Conservation (phyloP, 2,113 vertebrate species). For the Indri indri region DNA sequence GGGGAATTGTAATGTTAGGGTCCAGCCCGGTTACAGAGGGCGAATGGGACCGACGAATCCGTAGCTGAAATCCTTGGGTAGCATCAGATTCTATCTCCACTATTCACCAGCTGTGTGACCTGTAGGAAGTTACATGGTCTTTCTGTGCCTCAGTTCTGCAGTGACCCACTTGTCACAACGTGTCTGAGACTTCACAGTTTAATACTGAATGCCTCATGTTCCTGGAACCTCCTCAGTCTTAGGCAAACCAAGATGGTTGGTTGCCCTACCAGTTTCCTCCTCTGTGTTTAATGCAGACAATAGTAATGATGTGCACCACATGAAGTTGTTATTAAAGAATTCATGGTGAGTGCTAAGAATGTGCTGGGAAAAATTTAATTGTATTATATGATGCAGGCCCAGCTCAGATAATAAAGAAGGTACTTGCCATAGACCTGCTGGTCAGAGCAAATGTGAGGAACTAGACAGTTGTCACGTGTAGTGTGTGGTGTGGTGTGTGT, state of each 20-base stretch:
- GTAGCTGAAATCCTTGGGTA: background rate
- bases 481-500: background rate
- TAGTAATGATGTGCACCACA: background rate
- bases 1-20: background rate
- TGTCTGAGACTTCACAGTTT: background rate
- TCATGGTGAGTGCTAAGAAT: background rate
- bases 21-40: fast-evolving
- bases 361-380: background rate
- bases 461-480: too few species aligned
- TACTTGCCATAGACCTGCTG: too few species aligned
- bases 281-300: background rate
- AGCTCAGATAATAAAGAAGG: too few species aligned
- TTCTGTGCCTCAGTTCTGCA: background rate
- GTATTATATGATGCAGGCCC: background rate
- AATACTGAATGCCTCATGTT: background rate
- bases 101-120: background rate
- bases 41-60: background rate
- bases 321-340: background rate
- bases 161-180: background rate
- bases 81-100: background rate
- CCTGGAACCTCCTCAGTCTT: background rate
- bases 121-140: background rate
- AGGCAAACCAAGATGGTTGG: fast-evolving
- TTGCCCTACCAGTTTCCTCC: too few species aligned
- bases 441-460: background rate